Evolutionary conservation across 2,113 vertebrate species (phyloP), one percentile per base, ranked within the genome.

Genomic region (Neopipo cinnamomea): DNA sequence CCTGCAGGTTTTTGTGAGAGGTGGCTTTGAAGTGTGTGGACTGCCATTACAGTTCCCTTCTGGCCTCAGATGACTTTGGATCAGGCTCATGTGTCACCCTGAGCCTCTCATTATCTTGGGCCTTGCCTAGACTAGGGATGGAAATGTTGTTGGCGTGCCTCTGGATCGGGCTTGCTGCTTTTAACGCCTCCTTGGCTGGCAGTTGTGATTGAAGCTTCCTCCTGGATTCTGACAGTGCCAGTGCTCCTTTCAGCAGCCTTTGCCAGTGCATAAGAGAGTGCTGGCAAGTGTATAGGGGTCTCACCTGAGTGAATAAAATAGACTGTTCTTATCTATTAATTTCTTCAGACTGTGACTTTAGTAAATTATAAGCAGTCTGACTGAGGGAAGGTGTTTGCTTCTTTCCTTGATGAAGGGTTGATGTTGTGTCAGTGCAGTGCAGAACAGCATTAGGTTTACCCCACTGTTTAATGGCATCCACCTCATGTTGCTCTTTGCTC

Each of bases 11-110:
- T 93, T 67, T 65, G 31, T 59, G 46, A 44, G 56, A 70, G 12
- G 9, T 63, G 42, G 9, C 85, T 85, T 42, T 81, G 73, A 88
- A 89, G 59, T 52, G 70, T 55, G 50, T 62, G 39, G 33, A 20
- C 75, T 92, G 59, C 68, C 72, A 71, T 94, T 91, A 46, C 1
- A 2, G 55, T 68, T 80, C 66, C 39, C 33, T 73, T 83, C 85
- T 93, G 79, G 68, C 88, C 86, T 86, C 59, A 11, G 65, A 50
- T 91, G 86, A 71, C 83, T 97, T 86, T 52, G 63, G 76, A 25
- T 92, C 50, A 2, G 31, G 55, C 50, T 77, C n/a, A 10, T 74
- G 42, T 86, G 80, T 92, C 44, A 82, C 56, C 37, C 56, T 6
- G 39, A 75, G 42, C 11, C 22, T 92, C 59, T 95, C 65, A 58